Base-by-base conservation (phyloP, 2,113 vertebrate species). In the Apus apus region DNA sequence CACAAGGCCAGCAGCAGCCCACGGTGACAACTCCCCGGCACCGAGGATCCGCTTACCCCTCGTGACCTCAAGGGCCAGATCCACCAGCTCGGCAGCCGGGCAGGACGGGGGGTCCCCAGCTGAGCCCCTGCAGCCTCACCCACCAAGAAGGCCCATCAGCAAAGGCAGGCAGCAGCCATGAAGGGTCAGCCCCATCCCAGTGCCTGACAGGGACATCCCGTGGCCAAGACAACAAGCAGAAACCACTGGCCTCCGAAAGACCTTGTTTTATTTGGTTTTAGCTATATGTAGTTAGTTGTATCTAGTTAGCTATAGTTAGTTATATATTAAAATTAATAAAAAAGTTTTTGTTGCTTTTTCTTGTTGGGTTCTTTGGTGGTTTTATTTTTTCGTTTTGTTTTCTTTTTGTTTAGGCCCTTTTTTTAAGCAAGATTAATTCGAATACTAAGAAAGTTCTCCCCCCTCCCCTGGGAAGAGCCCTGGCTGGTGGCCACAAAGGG, bases 251-350 rank as follows among this genome's bases (percentile, higher is more conserved):
- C 81, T 96, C 97, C 93, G 97, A 98, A 98, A 48, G 46, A 19
- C 18, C 21, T 48, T 43, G 97, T 43, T 48, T 48, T 48, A 20
- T 48, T 48, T 43, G 40, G 40, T 43, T 43, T 12, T 12, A 43
- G 40, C 12, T 43, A 10, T 43, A 43, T 13, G 13, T 43, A 43
- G 40, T 43, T 43, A 43, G 40, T 43, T 43, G 12, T 43, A 43
- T 12, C 12, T 43, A 12, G 40, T 43, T 43, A 43, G 40, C 14
- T 43, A 43, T 43, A 11, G 20, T 48, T 43, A 43, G 40, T 43
- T 43, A 43, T 43, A 87, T 83, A 43, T 97, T 98, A 96, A 97
- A 96, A 97, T 97, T 95, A 97, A 95, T 94, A 94, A 87, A 96
- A 96, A 96, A 84, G 17, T 62, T 91, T 91, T 85, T 83, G 93